Evolutionary conservation across 2,113 vertebrate genomes (phyloP).

Genomic region (Oophaga pumilio): DNA sequence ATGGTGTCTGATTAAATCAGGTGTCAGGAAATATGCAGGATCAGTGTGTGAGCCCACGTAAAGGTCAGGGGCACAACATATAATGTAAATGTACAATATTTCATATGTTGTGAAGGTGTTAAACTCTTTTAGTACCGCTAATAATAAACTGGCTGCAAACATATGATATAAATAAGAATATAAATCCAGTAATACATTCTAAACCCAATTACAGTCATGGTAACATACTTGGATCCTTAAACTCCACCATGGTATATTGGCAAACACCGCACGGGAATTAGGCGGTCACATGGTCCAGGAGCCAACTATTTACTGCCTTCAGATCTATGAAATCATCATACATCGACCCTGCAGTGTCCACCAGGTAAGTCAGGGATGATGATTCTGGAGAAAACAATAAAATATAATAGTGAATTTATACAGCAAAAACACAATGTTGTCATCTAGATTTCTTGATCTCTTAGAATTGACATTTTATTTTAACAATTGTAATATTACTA

Average conservation of each 20-base stretch:
- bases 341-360: conserved; percentile 47
- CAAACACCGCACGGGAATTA: conserved; percentile 34
- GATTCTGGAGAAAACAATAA: background rate
- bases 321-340: conserved; percentile 19
- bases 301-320: conserved; percentile 14
- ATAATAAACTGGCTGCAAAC: background rate
- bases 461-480: background rate
- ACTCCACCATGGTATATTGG: conserved; percentile 46
- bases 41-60: too few species aligned
- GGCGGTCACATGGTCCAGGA: conserved; percentile 17
- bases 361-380: conserved; percentile 32
- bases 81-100: background rate
- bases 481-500: too few species aligned
- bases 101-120: too few species aligned
- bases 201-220: background rate
- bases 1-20: too few species aligned
- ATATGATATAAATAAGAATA: background rate
- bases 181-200: background rate
- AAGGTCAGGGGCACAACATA: too few species aligned
- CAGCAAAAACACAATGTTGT: background rate
- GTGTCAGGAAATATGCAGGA: too few species aligned
- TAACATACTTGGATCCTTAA: conserved; percentile 40
- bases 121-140: background rate
- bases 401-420: background rate
- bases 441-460: background rate